Evolutionary conservation across 1,140 invertebrate genomes (phyloP).

Genomic region (Hyphantria cunea): DNA sequence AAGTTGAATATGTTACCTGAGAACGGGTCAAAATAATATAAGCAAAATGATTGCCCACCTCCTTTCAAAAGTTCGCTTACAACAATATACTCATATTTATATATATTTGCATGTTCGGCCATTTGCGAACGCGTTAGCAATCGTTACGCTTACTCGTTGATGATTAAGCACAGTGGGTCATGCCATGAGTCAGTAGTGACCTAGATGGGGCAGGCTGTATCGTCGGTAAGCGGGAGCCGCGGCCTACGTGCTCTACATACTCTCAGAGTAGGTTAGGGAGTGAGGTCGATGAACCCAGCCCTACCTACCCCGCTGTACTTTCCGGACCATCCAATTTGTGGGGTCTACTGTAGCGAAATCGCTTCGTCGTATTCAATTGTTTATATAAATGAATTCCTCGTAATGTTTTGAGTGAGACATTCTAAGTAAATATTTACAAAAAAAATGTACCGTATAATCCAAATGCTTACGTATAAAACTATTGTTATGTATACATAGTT

Average conservation of each 20-base stretch:
- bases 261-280: constrained; percentile 75
- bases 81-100: neutral
- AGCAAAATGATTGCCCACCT: too few species aligned
- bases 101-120: constrained; percentile 14
- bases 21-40: too few species aligned
- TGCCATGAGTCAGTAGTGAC: constrained; percentile 69
- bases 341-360: constrained; percentile 25
- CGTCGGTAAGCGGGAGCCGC: constrained; percentile 58
- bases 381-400: constrained; percentile 14
- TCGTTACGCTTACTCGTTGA: constrained; percentile 63
- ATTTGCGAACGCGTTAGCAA: constrained; percentile 43
- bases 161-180: constrained; percentile 68
- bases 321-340: constrained; percentile 47
- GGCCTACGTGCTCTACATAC: constrained; percentile 75
- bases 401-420: constrained; percentile 13
- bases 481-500: neutral
- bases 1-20: too few species aligned
- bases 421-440: neutral
- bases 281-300: constrained; percentile 63
- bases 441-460: too few species aligned
- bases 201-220: constrained; percentile 65
- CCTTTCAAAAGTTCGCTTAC: too few species aligned
- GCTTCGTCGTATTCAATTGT: neutral
- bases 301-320: constrained; percentile 52
- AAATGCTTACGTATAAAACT: too few species aligned